Conservation (phyloP, 2,113 vertebrate genomes). For the Tichodroma muraria region DNA sequence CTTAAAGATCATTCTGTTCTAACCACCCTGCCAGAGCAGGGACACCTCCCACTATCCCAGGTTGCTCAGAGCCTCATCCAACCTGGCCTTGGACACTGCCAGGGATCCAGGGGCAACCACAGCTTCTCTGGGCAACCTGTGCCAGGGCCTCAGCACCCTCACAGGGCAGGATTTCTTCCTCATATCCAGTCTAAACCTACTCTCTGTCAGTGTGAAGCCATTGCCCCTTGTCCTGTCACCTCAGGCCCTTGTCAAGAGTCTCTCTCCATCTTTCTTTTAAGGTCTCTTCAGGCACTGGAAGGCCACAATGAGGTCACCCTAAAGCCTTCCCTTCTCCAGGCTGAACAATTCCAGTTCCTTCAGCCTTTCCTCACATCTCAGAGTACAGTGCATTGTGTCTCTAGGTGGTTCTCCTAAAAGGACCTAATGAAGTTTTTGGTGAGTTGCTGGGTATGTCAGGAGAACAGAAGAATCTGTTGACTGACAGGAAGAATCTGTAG, state of each 20-base stretch:
- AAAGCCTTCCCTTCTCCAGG: not conserved
- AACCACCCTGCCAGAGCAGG: not conserved
- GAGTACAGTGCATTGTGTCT: not conserved
- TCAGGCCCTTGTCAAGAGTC: not conserved
- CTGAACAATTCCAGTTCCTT: not conserved
- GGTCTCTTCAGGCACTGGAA: not conserved
- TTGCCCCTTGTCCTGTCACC: not conserved
- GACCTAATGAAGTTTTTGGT: not conserved
- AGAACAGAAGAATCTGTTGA: not conserved
- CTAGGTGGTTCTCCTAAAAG: not conserved
- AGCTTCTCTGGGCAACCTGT: not conserved
- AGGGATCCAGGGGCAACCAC: not conserved
- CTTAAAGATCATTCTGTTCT: not conserved
- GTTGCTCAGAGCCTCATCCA: accelerated
- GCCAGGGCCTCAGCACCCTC: not conserved
- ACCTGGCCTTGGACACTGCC: accelerated
- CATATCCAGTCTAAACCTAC: accelerated
- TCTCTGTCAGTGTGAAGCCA: not conserved
- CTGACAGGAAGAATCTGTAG: no score
- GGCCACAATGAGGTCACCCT: not conserved
- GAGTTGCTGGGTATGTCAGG: not conserved
- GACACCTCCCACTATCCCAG: not conserved
- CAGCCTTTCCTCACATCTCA: not conserved
- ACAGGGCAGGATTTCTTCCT: not conserved
- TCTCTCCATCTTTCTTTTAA: not conserved